phyloP scores from a whole-genome alignment of 2,888 invertebrate species.

The Malthinus flaveolus region DNA sequence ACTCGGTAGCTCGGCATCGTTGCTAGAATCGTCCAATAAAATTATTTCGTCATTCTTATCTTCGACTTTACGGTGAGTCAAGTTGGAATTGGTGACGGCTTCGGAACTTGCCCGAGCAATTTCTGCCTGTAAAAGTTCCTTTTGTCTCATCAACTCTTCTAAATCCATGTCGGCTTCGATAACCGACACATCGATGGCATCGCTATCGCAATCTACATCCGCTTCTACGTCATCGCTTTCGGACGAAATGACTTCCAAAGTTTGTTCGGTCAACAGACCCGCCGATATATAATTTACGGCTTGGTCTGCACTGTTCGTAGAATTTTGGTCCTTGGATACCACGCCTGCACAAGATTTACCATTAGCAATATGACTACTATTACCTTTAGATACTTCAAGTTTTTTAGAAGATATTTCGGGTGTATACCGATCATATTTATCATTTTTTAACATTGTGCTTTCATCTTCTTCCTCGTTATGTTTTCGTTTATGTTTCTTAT shows the following conservation, averaged over 20 bases:
- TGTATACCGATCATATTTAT: conserved; percentile 50
- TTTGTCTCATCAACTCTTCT: conserved; percentile 88
- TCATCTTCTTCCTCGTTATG: conserved; percentile 53
- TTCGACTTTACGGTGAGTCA: conserved; percentile 41
- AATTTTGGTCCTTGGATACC: conserved; percentile 40
- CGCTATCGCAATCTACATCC: conserved; percentile 67
- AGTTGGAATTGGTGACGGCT: conserved; percentile 57
- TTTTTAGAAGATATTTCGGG: conserved; percentile 46
- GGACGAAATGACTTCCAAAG: conserved; percentile 69
- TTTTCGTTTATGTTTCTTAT: conserved; percentile 63
- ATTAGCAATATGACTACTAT: conserved; percentile 44
- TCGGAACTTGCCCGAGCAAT: conserved; percentile 64
- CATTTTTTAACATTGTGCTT: conserved; percentile 46
- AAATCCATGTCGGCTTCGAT: conserved; percentile 86
- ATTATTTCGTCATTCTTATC: conserved; percentile 62
- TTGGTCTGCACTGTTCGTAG: conserved; percentile 53
- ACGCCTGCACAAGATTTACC: conserved; percentile 47
- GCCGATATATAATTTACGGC: conserved; percentile 57
- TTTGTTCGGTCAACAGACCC: conserved; percentile 50
- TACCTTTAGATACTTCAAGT: conserved; percentile 39
- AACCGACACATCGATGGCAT: conserved; percentile 69
- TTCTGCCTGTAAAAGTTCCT: conserved; percentile 81
- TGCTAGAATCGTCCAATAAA: conserved; percentile 67
- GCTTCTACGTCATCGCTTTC: conserved; percentile 67
- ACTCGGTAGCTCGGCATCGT: conserved; percentile 52